phyloP scores from a whole-genome alignment of 2,113 vertebrate genomes.

The Gnathonemus longibarbis region DNA sequence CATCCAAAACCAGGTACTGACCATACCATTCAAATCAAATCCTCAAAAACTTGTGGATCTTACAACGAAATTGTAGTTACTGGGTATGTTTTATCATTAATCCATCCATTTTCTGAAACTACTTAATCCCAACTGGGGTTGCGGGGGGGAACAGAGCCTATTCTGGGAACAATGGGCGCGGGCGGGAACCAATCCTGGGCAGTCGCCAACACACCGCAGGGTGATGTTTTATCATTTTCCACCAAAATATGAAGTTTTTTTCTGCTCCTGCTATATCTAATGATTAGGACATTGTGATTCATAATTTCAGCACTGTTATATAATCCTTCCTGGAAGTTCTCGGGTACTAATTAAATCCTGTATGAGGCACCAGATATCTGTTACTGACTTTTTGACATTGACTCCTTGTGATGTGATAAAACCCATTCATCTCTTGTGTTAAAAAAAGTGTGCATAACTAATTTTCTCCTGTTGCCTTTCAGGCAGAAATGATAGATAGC shows the following conservation, averaged over 20 bases:
- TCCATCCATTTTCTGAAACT: no score
- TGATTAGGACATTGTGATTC: neutral
- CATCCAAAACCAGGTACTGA: constrained; percentile 52
- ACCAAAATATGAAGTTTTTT: neutral
- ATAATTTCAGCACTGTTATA: neutral
- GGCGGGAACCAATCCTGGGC: no score
- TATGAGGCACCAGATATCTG: neutral
- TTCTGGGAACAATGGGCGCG: no score
- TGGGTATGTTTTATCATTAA: neutral
- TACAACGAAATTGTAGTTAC: neutral
- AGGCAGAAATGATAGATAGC: constrained; percentile 53
- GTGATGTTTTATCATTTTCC: neutral
- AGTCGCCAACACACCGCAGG: no score
- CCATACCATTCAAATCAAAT: neutral
- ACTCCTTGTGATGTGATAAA: neutral
- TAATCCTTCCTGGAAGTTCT: neutral
- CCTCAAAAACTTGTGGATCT: neutral
- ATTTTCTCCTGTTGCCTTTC: neutral
- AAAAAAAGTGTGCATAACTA: neutral
- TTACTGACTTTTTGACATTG: neutral
- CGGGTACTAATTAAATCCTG: neutral
- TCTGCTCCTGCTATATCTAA: neutral
- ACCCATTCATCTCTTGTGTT: neutral
- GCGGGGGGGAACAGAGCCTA: no score
- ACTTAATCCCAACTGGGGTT: no score